These are phyloP conservation scores for Tetheella fluctuosa DNA, from an alignment of 2,888 invertebrate species.

Conservation along the genomic window DNA sequence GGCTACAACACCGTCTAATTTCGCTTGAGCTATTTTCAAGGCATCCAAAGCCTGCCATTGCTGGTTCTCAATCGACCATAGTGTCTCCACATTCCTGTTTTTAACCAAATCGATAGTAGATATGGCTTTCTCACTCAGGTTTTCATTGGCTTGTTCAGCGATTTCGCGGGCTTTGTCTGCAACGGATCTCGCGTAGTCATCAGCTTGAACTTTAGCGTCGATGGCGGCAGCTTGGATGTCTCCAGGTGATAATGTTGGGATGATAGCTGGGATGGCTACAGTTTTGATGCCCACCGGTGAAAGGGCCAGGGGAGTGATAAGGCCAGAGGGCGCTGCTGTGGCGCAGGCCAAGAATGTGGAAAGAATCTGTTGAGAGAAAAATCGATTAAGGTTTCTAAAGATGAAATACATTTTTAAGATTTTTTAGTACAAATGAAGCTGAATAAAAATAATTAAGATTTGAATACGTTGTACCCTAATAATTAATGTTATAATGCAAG, in stretches of 20 bases:
- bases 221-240: conserved; percentile 74
- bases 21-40: conserved; percentile 49
- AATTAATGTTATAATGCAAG: no score
- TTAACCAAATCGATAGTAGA: conserved; percentile 48
- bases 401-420: neutral
- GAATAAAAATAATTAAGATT: no score
- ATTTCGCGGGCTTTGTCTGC: conserved; percentile 51
- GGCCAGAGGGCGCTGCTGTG: conserved; percentile 63
- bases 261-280: conserved; percentile 38
- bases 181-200: conserved; percentile 59
- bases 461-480: no score
- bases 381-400: neutral
- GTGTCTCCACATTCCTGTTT: conserved; percentile 45
- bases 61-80: conserved; percentile 54
- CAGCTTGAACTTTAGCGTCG: conserved; percentile 60
- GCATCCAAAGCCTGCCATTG: conserved; percentile 61
- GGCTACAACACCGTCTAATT: conserved; percentile 61
- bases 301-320: conserved; percentile 32
- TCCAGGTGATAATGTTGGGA: conserved; percentile 63
- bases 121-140: conserved; percentile 50
- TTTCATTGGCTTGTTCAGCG: conserved; percentile 54
- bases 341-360: conserved; percentile 64
- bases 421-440: neutral
- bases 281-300: conserved; percentile 32
- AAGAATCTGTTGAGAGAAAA: conserved; percentile 53